phyloP scores from a whole-genome alignment of 2,113 vertebrate species.

The Hippolais icterina region DNA sequence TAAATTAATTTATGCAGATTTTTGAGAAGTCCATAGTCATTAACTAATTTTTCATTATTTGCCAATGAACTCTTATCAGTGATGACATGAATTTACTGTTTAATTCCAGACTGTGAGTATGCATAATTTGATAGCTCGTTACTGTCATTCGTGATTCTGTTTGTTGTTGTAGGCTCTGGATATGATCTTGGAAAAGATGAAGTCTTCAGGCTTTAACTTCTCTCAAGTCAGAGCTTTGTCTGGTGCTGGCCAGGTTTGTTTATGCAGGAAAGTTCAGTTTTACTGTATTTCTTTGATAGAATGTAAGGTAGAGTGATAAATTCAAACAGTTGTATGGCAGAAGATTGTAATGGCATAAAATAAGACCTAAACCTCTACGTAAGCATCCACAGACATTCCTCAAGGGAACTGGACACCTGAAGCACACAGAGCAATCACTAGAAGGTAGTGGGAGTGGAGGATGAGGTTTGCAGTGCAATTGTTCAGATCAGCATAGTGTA shows the following conservation, averaged over 20 bases:
- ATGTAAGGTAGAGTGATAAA: background rate
- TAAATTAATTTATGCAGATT: background rate
- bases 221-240: conserved; percentile 85
- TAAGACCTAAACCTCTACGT: background rate
- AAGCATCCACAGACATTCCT: background rate
- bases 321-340: background rate
- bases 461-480: background rate
- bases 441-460: background rate
- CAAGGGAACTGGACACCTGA: background rate
- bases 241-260: conserved; percentile 90
- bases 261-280: background rate
- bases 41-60: conserved; percentile 5
- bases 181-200: conserved; percentile 88
- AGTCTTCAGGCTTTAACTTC: conserved; percentile 82
- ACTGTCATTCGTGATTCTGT: background rate
- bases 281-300: background rate
- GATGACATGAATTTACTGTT: background rate
- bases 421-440: background rate
- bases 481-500: background rate
- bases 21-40: background rate
- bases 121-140: background rate
- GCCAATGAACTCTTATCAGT: background rate
- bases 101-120: background rate
- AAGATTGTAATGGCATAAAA: background rate
- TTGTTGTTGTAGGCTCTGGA: conserved; percentile 86